Evolutionary conservation across 37 sponge, comb jelly and placozoan genomes (phyloP).

Genomic region (Tethya wilhelma): DNA sequence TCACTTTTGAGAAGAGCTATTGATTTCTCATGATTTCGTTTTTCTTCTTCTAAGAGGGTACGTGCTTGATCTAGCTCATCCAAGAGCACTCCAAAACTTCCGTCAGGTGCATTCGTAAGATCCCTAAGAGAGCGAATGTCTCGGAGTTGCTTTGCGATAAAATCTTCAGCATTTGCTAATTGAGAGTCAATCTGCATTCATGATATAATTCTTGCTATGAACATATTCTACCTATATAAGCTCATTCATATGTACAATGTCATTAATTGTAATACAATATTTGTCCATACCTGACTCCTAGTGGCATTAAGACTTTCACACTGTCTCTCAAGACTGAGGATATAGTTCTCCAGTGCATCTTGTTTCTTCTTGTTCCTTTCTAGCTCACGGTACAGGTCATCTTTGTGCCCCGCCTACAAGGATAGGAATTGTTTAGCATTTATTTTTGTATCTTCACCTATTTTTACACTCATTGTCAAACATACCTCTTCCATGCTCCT

Average conservation of each 20-base stretch:
- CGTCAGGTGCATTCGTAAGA: no score
- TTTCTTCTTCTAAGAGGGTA: constrained; percentile 1
- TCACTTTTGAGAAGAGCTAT: constrained; percentile 2
- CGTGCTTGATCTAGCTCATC: neutral
- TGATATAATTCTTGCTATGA: no score
- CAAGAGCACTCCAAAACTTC: neutral
- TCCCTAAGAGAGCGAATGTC: neutral
- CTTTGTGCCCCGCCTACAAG: neutral
- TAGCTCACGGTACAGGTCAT: neutral
- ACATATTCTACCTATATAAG: no score
- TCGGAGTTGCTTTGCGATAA: no score
- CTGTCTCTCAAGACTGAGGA: neutral
- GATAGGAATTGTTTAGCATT: no score
- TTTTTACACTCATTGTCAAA: neutral
- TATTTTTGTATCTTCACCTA: neutral
- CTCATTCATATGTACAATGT: no score
- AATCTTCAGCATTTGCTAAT: no score
- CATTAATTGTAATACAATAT: neutral
- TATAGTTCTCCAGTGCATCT: constrained; percentile 10
- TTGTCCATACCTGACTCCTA: neutral
- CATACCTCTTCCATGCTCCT: neutral
- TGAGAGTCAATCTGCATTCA: no score
- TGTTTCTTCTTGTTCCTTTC: neutral
- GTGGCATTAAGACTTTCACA: neutral
- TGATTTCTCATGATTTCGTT: neutral